Evolutionary conservation across 2,113 vertebrate genomes (phyloP), one percentile per base, ranked within the genome.

Genomic region (Nestor notabilis): DNA sequence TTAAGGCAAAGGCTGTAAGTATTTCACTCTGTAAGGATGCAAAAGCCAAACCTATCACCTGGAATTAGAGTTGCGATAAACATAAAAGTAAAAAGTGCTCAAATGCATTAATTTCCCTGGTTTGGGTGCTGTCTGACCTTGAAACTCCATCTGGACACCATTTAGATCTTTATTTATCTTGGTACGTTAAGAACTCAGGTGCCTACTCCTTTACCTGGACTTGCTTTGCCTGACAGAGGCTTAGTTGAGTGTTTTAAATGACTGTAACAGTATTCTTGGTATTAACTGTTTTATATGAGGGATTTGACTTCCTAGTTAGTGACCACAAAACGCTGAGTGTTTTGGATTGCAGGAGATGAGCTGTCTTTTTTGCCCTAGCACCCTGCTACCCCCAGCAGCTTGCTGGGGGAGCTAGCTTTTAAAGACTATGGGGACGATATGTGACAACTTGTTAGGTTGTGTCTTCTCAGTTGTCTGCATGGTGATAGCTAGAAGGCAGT

Each of bases 241-340:
- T 52, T 19, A 79, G 27, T 31, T 68, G 61, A 55, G 43, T 10
- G 0, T 10, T 81, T 43, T 56, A 37, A 80, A 29, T 41, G 20
- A 13, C 43, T 43, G 29, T 10, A 46, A 39, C 76, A 5, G 0
- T 52, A 15, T n/a, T 55, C 25, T 55, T 61, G 56, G 24, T 35
- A 19, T 25, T 25, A 74, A 24, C 21, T 31, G 6, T 9, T 83
- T 43, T 28, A 3, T 17, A 19, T 7, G 9, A 31, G 28, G 9
- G 11, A 13, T 78, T 37, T 65, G 65, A 21, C 27, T 56, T 79
- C 55, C 55, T 35, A 12, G 13, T 7, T 61, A 50, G 58, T 53
- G 71, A 19, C 20, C 1, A 1, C 2, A 0, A 68, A 70, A n/a
- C 3, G 15, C 41, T 9, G n/a, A 35, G 46, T 28, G 35, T 41